Evolutionary conservation across 2,888 invertebrate genomes (phyloP).

Genomic region (Leptopilina drosophilae): DNA sequence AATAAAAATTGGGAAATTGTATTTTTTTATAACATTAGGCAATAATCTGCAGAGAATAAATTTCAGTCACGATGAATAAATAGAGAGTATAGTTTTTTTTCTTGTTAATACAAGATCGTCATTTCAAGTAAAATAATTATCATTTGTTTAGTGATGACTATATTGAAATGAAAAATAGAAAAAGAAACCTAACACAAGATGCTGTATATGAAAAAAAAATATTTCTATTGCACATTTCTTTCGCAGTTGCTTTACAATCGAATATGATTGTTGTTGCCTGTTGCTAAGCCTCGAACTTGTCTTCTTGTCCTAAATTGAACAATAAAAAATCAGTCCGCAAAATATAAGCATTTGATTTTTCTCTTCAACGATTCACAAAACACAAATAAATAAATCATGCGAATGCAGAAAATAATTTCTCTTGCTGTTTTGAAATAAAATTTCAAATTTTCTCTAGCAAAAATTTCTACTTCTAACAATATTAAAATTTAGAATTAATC

Average conservation of each 20-base stretch:
- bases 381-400: constrained; percentile 47
- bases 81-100: constrained; percentile 4
- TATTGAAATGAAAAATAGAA: constrained; percentile 50
- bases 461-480: not conserved
- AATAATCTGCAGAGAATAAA: constrained; percentile 5
- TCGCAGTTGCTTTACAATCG: constrained; percentile 67
- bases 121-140: not conserved
- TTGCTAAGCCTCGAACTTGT: constrained; percentile 72
- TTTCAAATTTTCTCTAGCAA: not conserved
- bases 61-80: constrained; percentile 13
- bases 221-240: constrained; percentile 9
- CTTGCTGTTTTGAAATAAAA: not conserved
- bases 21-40: too few species aligned
- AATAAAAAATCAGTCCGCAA: constrained; percentile 36
- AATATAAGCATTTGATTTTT: constrained; percentile 30
- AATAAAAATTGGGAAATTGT: not conserved
- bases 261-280: constrained; percentile 76
- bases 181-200: not conserved
- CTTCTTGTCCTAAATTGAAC: constrained; percentile 71
- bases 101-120: constrained; percentile 24
- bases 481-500: too few species aligned
- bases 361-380: constrained; percentile 43
- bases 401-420: constrained; percentile 29
- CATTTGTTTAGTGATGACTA: constrained; percentile 2
- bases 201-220: constrained; percentile 3